These are phyloP conservation scores for Philaethria dido DNA, from an alignment of 2,888 invertebrate genomes.

Conservation along the genomic window DNA sequence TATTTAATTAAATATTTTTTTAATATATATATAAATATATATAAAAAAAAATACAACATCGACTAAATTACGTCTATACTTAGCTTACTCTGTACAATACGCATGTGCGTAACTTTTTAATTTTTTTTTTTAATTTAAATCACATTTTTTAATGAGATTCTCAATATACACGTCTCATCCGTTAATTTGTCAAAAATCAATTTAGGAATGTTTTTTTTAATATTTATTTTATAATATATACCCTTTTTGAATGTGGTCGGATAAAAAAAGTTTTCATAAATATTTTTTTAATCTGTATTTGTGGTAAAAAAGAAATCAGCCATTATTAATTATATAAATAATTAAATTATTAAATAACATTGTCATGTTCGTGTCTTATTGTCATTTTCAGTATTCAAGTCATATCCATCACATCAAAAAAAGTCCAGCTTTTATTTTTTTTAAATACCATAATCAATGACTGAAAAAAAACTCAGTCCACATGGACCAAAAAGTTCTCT, in stretches of 20 bases:
- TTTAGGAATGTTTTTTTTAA: slow-evolving; percentile 51
- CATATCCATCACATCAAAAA: not conserved
- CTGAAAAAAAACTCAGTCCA: not conserved
- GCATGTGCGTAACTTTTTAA: slow-evolving; percentile 44
- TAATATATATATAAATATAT: not conserved
- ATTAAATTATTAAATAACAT: slow-evolving; percentile 6
- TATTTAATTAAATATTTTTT: slow-evolving; percentile 49
- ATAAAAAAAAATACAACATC: slow-evolving; percentile 57
- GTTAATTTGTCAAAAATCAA: slow-evolving; percentile 37
- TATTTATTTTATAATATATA: too few relatives aligned
- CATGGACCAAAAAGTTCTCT: not conserved
- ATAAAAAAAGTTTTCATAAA: slow-evolving; percentile 1
- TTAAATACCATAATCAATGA: not conserved
- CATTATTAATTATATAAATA: not conserved
- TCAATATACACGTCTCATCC: slow-evolving; percentile 41
- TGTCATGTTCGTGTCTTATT: slow-evolving; percentile 32
- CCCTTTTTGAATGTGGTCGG: not conserved
- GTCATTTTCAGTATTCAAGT: slow-evolving; percentile 15
- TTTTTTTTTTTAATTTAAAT: slow-evolving; percentile 35
- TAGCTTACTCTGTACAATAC: slow-evolving; percentile 73
- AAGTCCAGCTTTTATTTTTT: slow-evolving; percentile 7
- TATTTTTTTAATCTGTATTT: slow-evolving; percentile 7
- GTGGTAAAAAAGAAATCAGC: not conserved
- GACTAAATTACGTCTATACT: slow-evolving; percentile 61
- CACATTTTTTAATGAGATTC: slow-evolving; percentile 63